Percentiles rank a stretch among this genome's conserved stretches.
Evolutionary conservation across 2,113 vertebrate genomes (phyloP).

Genomic region (Brevimyrus niger): DNA sequence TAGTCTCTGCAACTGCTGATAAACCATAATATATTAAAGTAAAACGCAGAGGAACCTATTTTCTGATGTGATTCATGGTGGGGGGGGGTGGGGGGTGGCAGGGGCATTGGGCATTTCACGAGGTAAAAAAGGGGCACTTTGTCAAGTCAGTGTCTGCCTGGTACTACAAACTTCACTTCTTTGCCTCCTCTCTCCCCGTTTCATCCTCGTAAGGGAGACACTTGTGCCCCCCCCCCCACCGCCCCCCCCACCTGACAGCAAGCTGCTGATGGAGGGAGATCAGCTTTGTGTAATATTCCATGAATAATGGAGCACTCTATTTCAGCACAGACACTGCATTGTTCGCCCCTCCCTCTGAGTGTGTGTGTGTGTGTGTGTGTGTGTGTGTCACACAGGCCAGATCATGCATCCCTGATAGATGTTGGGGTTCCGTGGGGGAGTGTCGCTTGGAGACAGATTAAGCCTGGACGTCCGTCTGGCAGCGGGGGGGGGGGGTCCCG

Average conservation of each 20-base stretch:
- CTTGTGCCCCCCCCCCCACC: background rate
- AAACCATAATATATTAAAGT: background rate
- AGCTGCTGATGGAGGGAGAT: background rate
- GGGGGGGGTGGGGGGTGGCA: background rate
- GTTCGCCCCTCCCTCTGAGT: slow-evolving; percentile 4
- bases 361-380: background rate
- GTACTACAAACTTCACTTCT: background rate
- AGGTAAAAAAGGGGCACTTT: background rate
- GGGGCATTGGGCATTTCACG: background rate
- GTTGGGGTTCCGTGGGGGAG: background rate
- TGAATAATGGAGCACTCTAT: slow-evolving; percentile 36
- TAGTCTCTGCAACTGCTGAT: background rate
- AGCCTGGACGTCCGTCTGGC: background rate
- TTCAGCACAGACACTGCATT: slow-evolving; percentile 24
- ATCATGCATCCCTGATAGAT: background rate
- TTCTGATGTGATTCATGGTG: background rate
- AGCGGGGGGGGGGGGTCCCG: background rate
- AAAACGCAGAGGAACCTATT: background rate
- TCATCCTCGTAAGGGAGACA: background rate
- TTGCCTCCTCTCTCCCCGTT: background rate
- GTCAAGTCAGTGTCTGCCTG: background rate
- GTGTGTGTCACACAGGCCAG: background rate
- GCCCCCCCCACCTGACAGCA: slow-evolving; percentile 8
- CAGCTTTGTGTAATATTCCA: slow-evolving; percentile 11
- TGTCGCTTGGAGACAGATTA: background rate